phyloP scores from a whole-genome alignment of 2,113 vertebrate genomes.

The Mohoua ochrocephala region DNA sequence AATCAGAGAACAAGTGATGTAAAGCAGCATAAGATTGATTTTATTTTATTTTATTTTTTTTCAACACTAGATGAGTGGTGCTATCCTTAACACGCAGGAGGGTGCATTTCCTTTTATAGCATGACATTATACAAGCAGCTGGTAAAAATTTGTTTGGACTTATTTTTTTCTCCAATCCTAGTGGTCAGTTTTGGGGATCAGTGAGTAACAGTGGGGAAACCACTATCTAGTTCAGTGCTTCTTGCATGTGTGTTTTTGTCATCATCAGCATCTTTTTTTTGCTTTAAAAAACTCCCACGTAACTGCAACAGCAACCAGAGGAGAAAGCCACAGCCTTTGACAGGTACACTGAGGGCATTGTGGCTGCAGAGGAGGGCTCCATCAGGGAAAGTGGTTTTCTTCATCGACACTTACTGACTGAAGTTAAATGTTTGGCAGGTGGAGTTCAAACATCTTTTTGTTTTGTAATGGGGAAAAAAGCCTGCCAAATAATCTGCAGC shows the following conservation, averaged over 20 bases:
- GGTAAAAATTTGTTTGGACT: background rate
- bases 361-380: background rate
- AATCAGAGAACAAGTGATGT: background rate
- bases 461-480: background rate
- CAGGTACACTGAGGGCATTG: background rate
- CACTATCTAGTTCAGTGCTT: background rate
- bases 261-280: background rate
- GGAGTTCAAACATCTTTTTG: background rate
- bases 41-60: background rate
- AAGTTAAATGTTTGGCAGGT: background rate
- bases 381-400: background rate
- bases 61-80: background rate
- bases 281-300: accelerated
- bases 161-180: background rate
- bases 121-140: background rate
- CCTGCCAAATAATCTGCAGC: background rate
- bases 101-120: background rate
- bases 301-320: background rate
- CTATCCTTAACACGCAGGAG: background rate
- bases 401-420: background rate
- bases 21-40: background rate
- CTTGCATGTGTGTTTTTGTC: background rate
- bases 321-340: background rate
- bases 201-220: background rate
- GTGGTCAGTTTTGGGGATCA: background rate